A percentile compares a stretch with the other conserved stretches of the same genome.
These are phyloP conservation scores for Alligator mississippiensis DNA, from an alignment of 2,113 vertebrate genomes.

Conservation along the genomic window DNA sequence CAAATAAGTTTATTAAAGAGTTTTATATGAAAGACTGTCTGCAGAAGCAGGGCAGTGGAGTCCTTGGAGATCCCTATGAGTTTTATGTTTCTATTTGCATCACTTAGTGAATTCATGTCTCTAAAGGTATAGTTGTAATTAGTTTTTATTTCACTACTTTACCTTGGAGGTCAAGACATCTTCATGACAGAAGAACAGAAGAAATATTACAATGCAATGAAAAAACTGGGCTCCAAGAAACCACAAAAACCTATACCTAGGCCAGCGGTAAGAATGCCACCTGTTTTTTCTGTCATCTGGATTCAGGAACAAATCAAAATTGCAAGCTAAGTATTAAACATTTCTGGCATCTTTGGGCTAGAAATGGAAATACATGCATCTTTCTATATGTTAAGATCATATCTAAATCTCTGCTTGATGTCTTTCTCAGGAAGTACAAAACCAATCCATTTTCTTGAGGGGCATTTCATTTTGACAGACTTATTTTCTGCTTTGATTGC, in stretches of 20 bases:
- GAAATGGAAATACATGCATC: background rate
- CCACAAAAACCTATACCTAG: conserved; percentile 87
- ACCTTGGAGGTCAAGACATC: conserved; percentile 89
- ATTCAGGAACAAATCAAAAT: background rate
- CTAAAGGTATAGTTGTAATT: conserved; percentile 67
- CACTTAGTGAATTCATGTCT: background rate
- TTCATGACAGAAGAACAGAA: conserved; percentile 90
- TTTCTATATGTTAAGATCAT: background rate
- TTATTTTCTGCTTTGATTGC: background rate
- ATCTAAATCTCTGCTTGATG: background rate
- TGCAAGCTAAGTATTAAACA: background rate
- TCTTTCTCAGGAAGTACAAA: background rate
- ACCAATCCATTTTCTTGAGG: background rate
- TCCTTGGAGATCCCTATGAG: too few species aligned
- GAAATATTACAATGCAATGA: conserved; percentile 89
- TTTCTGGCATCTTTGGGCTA: background rate
- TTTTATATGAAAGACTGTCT: too few species aligned
- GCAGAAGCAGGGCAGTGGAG: too few species aligned
- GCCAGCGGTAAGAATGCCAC: conserved; percentile 75
- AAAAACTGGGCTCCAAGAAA: conserved; percentile 86
- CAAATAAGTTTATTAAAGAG: too few species aligned
- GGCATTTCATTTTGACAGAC: background rate
- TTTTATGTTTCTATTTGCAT: too few species aligned
- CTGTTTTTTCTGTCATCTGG: background rate
- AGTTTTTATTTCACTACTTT: conserved; percentile 75